phyloP scores from a whole-genome alignment of 2,888 invertebrate species.

The Diarsia brunnea region DNA sequence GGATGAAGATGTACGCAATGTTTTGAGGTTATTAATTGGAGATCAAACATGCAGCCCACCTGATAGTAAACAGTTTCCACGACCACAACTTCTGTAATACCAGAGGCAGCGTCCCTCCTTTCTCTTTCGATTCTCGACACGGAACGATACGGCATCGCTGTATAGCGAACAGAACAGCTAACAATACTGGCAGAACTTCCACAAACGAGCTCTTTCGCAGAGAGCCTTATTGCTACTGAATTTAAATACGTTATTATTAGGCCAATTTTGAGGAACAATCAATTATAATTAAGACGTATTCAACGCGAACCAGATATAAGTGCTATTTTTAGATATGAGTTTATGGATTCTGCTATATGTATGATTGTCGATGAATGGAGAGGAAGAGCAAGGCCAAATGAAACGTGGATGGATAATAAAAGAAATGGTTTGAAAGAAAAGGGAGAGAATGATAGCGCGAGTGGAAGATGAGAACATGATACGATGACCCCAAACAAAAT shows the following conservation, averaged over 20 bases:
- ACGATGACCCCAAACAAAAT: not conserved
- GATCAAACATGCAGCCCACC: constrained; percentile 21
- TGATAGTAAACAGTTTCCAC: constrained; percentile 26
- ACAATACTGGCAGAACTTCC: not conserved
- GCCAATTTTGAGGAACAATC: constrained; percentile 36
- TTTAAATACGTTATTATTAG: constrained; percentile 34
- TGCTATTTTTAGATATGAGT: constrained; percentile 5
- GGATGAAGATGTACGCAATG: not conserved
- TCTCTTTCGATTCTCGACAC: not conserved
- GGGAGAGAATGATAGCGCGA: not conserved
- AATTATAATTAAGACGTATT: constrained; percentile 45
- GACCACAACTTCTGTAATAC: constrained; percentile 14
- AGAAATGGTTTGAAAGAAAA: not conserved
- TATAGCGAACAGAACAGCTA: not conserved
- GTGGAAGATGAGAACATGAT: not conserved
- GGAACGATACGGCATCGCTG: constrained; percentile 13
- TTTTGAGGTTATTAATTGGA: not conserved
- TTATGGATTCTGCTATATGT: not conserved
- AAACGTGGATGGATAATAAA: not conserved
- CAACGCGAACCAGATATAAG: constrained; percentile 23
- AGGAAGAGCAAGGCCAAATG: not conserved
- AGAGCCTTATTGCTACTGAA: constrained; percentile 35
- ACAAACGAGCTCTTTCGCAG: constrained; percentile 33
- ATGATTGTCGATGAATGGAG: not conserved
- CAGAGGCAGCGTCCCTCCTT: not conserved